Evolutionary conservation across 92 coral and sea anemone species (phyloP).

Genomic region (Heliopora coerulea): DNA sequence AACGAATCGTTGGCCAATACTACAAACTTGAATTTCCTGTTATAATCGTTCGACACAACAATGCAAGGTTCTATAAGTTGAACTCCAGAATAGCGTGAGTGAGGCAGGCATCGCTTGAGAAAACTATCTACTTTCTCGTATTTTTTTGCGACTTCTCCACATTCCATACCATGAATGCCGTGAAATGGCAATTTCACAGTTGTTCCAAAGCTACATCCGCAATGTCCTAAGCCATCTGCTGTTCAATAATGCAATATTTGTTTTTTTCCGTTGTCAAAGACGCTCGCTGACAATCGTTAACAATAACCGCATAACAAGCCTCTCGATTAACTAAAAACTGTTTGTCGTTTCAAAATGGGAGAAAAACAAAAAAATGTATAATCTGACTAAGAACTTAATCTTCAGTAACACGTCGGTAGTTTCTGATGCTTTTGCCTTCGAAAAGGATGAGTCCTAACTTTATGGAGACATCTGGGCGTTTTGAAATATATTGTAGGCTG

Average conservation of each 20-base stretch:
- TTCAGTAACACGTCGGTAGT: no score
- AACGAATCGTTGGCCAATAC: constrained; percentile 85
- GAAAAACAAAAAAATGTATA: no score
- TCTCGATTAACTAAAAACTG: no score
- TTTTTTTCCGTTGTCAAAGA: constrained; percentile 34
- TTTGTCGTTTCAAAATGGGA: no score
- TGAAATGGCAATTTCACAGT: constrained; percentile 1
- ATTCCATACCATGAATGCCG: constrained; percentile 20
- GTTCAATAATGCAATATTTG: constrained; percentile 13
- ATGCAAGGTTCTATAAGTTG: constrained; percentile 95
- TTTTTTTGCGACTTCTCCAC: constrained; percentile 68
- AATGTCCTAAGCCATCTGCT: constrained; percentile 6
- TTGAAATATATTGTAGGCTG: no score
- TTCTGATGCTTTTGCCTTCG: no score
- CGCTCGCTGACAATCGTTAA: neutral
- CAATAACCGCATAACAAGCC: no score
- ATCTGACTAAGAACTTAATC: no score
- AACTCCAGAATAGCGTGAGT: constrained; percentile 79
- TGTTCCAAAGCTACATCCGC: neutral
- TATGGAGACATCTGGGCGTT: no score
- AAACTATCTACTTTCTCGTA: constrained; percentile 93
- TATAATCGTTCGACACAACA: constrained; percentile 76
- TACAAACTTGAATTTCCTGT: constrained; percentile 85
- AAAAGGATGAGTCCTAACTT: no score
- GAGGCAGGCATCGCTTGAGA: constrained; percentile 77